phyloP scores from a whole-genome alignment of 2,888 invertebrate genomes.

The Ophion obscuratus region DNA sequence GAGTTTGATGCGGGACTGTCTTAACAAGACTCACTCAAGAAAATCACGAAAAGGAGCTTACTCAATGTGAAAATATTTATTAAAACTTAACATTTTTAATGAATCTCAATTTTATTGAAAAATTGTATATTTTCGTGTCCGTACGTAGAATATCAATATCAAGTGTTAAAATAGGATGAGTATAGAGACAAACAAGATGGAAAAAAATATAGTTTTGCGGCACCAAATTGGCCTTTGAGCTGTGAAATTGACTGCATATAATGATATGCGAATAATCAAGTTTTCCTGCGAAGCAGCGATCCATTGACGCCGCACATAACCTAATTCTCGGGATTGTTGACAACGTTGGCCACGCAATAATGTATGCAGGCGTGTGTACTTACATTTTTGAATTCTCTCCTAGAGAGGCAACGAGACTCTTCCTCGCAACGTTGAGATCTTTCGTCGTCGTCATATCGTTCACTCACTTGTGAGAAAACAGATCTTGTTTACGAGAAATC shows the following conservation, averaged over 20 bases:
- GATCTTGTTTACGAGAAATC: not conserved
- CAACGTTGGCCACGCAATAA: not conserved
- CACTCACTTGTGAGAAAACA: not conserved
- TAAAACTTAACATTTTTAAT: no score
- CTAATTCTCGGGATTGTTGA: not conserved
- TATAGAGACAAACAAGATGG: no score
- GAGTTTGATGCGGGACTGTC: no score
- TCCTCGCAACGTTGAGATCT: constrained; percentile 86
- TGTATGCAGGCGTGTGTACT: constrained; percentile 62
- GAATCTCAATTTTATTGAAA: no score
- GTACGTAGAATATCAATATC: no score
- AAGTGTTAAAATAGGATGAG: no score
- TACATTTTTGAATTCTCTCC: constrained; percentile 88
- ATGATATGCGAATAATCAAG: not conserved
- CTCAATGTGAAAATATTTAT: no score
- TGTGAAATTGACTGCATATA: not conserved
- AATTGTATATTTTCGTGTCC: no score
- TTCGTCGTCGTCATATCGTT: constrained; percentile 79
- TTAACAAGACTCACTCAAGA: no score
- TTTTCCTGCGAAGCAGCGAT: not conserved
- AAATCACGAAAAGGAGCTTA: no score
- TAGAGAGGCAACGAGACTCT: constrained; percentile 87
- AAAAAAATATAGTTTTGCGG: no score
- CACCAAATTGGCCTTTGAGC: no score
- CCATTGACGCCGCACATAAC: constrained; percentile 24